Evolutionary conservation across 2,113 vertebrate species (phyloP), one percentile per base, ranked within the genome.

Genomic region (Epinephelus moara): DNA sequence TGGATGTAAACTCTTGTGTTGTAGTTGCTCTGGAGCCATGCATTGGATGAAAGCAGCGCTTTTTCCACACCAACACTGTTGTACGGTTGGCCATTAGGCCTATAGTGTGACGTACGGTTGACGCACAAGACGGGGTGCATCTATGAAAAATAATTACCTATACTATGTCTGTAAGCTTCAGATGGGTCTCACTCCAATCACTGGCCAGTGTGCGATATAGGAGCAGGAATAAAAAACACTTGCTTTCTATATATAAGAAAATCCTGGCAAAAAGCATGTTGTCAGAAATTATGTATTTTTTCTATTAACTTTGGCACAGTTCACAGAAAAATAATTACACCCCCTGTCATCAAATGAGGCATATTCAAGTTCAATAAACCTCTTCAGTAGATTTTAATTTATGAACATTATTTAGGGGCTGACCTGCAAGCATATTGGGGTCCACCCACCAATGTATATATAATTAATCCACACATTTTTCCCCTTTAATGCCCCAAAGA

Each of bases 71-170:
- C 69, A 86, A 75, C 84, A 78, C 86, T 86, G 81, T 81, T 93
- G 88, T 85, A 91, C 86, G 90, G 85, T 88, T 91, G 88, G 89
- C 89, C 88, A 93, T 93, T 93, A 93, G 90, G 87, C 90, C 91
- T 76, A 59, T 75, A 76, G 91, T 88, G 93, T 96, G 95, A 96
- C 95, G 95, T 96, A 93, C 87, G 77, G 86, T 92, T 96, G 95
- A 96, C 95, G 95, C 95, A 96, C 94, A 91, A 94, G 91, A 94
- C 85, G 78, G 87, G 86, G 84, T 92, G 89, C 91, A 94, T 94
- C 89, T 87, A 84, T 94, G 85, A 93, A 93, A 93, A 94, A 93
- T 93, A 94, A 94, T 93, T 92, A 92, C 91, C 93, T 89, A 91
- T 92, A 93, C 83, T 92, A 92, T 92, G 89, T 90, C 89, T 86